These are phyloP conservation scores for Pandemis cinnamomeana DNA, from an alignment of 2,888 invertebrate genomes.

Conservation along the genomic window DNA sequence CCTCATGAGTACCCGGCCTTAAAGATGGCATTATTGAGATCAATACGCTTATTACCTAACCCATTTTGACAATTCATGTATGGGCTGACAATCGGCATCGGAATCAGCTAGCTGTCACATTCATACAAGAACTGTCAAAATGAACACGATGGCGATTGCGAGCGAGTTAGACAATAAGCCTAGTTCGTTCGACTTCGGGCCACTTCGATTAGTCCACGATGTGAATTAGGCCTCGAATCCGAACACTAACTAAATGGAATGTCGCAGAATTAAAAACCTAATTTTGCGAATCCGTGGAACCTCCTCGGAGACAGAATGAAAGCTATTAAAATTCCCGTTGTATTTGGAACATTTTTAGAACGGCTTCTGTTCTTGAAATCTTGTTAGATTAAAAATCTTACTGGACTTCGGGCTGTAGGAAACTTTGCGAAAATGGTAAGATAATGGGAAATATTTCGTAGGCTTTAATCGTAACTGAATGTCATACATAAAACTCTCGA, in stretches of 20 bases:
- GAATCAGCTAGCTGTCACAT: too few relatives aligned
- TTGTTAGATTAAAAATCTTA: slow-evolving; percentile 2
- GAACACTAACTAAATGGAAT: slow-evolving; percentile 34
- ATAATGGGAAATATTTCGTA: background rate
- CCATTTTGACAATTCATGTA: too few relatives aligned
- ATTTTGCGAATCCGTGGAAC: slow-evolving; percentile 18
- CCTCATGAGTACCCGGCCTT: too few relatives aligned
- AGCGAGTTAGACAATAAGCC: too few relatives aligned
- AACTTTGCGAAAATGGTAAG: background rate
- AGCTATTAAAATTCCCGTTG: slow-evolving; percentile 27
- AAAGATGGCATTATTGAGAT: slow-evolving; percentile 9
- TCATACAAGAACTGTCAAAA: too few relatives aligned
- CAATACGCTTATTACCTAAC: background rate
- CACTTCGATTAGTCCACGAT: slow-evolving; percentile 3
- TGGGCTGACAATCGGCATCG: too few relatives aligned
- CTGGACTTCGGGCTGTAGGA: background rate
- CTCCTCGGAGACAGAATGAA: slow-evolving; percentile 20
- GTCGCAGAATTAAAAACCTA: slow-evolving; percentile 34
- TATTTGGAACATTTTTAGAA: slow-evolving; percentile 2
- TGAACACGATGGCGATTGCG: too few relatives aligned
- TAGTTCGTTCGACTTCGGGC: slow-evolving; percentile 3
- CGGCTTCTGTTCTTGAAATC: slow-evolving; percentile 2
- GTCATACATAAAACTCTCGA: too few relatives aligned
- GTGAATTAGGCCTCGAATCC: slow-evolving; percentile 25
- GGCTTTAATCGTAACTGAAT: too few relatives aligned